Percentiles rank a stretch among this genome's conserved stretches.
phyloP scores from a whole-genome alignment of 2,113 vertebrate genomes.

The Pangasianodon hypophthalmus region DNA sequence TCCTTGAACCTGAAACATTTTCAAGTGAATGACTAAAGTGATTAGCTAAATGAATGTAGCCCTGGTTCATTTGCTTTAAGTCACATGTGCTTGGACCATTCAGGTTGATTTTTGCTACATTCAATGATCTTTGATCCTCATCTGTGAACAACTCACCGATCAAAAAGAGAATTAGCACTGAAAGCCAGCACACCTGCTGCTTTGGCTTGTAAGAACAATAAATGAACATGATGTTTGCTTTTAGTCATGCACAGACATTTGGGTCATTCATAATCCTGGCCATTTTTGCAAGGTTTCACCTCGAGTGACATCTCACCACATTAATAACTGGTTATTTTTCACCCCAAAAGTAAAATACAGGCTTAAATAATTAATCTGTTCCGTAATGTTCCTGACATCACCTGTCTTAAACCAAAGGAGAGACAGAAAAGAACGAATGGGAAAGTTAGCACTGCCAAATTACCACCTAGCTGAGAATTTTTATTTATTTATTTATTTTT shows the following conservation, averaged over 20 bases:
- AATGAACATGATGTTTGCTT: constrained; percentile 12
- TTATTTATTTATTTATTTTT: not conserved
- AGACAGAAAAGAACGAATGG: not conserved
- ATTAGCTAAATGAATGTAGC: constrained; percentile 23
- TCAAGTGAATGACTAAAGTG: constrained; percentile 10
- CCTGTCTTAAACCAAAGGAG: not conserved
- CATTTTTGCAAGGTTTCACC: too few relatives aligned
- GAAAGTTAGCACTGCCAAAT: not conserved
- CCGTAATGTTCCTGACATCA: not conserved
- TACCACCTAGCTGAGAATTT: not conserved
- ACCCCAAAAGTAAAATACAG: not conserved
- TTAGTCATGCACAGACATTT: not conserved
- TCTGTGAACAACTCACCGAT: constrained; percentile 10
- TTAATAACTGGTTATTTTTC: constrained; percentile 1
- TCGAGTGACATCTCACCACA: not conserved
- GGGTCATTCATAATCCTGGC: not conserved
- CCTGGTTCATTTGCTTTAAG: not conserved
- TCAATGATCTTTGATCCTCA: constrained; percentile 32
- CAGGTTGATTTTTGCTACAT: not conserved
- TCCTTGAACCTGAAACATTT: constrained; percentile 9
- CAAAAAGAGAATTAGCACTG: constrained; percentile 28
- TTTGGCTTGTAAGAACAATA: not conserved
- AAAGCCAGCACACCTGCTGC: not conserved
- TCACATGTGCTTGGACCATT: not conserved
- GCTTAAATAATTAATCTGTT: not conserved